Evolutionary conservation across 2,113 vertebrate species (phyloP), one percentile per base, ranked within the genome.

Genomic region (Hymenochirus boettgeri): DNA sequence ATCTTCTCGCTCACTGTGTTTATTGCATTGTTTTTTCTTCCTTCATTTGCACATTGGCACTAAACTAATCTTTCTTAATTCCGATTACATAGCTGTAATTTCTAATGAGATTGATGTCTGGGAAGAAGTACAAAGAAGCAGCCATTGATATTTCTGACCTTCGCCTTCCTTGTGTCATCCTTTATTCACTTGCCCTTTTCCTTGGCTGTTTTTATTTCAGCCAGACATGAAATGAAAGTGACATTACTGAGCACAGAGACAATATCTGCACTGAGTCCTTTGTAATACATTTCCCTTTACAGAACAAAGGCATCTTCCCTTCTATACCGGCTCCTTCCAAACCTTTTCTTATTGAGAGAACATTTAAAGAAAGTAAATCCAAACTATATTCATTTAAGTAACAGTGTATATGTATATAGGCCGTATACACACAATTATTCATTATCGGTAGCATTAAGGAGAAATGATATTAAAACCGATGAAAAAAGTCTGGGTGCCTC

Each of bases 241-340:
- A 65, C 62, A 57, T 65, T 65, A 65, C 52, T 65, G 54, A 57
- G 42, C 26, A 65, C 19, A 22, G 55, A 48, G 62, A 65, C 62
- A 65, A 65, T 65, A 19, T 42, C 31, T 29, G 39, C 19, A 47
- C 45, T 26, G 21, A 54, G 18, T 65, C 46, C 62, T 65, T 65
- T 65, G 54, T 65, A 57, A 23, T 65, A 29, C 27, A 27, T 47
- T 60, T 65, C 37, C 46, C 31, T 33, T 47, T 56, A 37, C 26
- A 57, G 62, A 65, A 65, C 54, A 65, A 65, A 65, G 26, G 27
- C 9, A 56, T 56, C 42, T 25, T 5, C 39, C 2, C 4, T 42
- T 48, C 11, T 21, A 11, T 47, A 24, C 23, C 50, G 54, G 35
- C 37, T 17, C 26, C 35, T 58, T 19, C 19, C 22, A 19, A 23